Base-by-base conservation (phyloP, 2,797 vertebrate genomes). In the Eulemur albifrons region DNA sequence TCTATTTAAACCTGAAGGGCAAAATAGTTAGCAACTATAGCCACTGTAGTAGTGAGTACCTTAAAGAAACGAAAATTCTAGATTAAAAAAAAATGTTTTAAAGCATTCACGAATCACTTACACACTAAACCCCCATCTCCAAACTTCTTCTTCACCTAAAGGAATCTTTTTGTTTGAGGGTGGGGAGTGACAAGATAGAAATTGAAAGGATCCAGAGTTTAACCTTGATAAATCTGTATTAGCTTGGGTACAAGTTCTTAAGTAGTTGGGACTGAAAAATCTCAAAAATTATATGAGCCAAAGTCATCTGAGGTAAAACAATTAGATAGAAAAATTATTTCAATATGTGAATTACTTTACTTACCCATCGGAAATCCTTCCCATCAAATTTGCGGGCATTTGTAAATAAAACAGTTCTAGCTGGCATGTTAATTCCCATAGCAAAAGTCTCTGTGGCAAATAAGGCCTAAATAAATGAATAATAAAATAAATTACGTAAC, bases 341-440 rank as follows among this genome's bases (percentile, higher is more conserved):
- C 13, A 54, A 80, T 59, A 83, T 80, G 59, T 40, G 23, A 3
- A 93, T 35, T 61, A 90, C n/a, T 91, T 94, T 90, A 98, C 99
- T 99, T 99, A 99, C 99, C 99, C 99, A 99, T 97, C 99, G 99
- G 96, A 99, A 99, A 98, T 99, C 99, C 97, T 99, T 99, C 95
- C 99, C 99, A 84, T 99, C 99, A 97, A 99, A 99, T 98, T 99
- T 99, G 95, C 99, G 99, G 7, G 99, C 99, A 88, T 99, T 99
- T 63, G 99, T 99, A 98, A 99, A 99, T 30, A 99, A 99, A 76
- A 99, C 99, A 1, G 99, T 99, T 96, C 99, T 99, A 80, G 99
- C 99, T 1, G 99, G 99, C 99, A 99, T 99, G 98, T 99, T 99
- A 98, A 99, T 99, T 82, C 99, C 99, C 99, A 99, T 99, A 82